Evolutionary conservation across 2,888 invertebrate species (phyloP).

Genomic region (Brachyopa scutellaris): DNA sequence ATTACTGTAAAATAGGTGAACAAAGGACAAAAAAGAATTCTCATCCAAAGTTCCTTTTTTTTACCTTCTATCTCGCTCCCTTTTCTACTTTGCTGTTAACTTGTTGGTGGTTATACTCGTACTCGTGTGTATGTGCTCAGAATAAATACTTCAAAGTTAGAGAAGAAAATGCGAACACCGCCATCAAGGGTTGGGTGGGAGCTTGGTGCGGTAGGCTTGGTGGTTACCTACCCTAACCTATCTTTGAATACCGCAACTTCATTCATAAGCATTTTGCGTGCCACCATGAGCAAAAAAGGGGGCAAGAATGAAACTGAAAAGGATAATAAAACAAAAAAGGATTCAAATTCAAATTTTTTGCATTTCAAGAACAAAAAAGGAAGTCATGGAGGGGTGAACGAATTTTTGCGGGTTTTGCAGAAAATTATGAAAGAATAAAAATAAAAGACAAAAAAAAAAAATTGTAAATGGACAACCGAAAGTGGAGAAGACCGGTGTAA

Average conservation of each 20-base stretch:
- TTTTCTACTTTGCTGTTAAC: constrained; percentile 9
- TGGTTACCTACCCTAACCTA: constrained; percentile 46
- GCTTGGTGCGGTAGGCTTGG: constrained; percentile 15
- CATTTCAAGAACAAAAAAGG: constrained; percentile 41
- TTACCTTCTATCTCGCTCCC: background rate
- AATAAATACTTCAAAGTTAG: constrained; percentile 28
- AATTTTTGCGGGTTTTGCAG: constrained; percentile 51
- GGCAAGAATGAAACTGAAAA: background rate
- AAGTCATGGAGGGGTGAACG: background rate
- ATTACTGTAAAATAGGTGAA: constrained; percentile 48
- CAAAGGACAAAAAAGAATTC: constrained; percentile 59
- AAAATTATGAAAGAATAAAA: constrained; percentile 26
- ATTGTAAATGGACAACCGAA: background rate
- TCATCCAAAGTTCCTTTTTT: constrained; percentile 42
- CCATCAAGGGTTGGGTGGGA: background rate
- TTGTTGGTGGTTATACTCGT: constrained; percentile 31
- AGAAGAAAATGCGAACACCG: constrained; percentile 16
- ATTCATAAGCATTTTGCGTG: constrained; percentile 71
- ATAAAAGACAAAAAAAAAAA: constrained; percentile 2
- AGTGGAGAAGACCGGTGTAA: background rate
- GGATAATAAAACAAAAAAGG: constrained; percentile 8
- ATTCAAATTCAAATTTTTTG: constrained; percentile 59
- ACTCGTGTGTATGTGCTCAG: constrained; percentile 7
- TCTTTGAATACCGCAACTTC: constrained; percentile 65
- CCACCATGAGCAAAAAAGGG: constrained; percentile 42